A percentile compares a stretch with the other conserved stretches of the same genome.
phyloP scores from a whole-genome alignment of 2,888 invertebrate species.

The Pinctada fucata region DNA sequence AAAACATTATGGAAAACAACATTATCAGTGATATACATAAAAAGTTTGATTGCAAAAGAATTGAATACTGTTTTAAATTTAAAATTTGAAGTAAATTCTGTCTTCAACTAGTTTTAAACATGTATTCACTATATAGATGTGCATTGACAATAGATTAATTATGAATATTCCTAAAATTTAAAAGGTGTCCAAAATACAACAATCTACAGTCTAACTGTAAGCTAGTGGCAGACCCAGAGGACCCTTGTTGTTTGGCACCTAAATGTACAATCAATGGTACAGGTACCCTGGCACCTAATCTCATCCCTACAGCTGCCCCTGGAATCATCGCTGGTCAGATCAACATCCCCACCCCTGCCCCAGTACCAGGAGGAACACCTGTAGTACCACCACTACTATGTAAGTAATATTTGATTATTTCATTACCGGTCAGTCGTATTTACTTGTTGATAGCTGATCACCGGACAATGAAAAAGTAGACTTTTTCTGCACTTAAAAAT shows the following conservation, averaged over 20 bases:
- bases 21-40: background rate
- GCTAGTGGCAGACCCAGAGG: slow-evolving; percentile 59
- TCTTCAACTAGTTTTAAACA: no score
- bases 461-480: no score
- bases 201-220: slow-evolving; percentile 49
- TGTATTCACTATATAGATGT: no score
- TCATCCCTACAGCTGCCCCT: slow-evolving; percentile 54
- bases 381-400: slow-evolving; percentile 54
- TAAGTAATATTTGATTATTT: slow-evolving; percentile 36
- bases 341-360: slow-evolving; percentile 54
- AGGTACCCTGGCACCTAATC: slow-evolving; percentile 47
- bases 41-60: background rate
- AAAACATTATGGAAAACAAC: no score
- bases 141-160: background rate
- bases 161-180: no score
- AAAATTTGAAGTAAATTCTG: no score
- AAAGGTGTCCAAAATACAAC: slow-evolving; percentile 56
- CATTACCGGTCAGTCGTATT: no score
- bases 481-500: no score
- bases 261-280: slow-evolving; percentile 48
- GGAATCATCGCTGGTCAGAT: slow-evolving; percentile 53
- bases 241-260: slow-evolving; percentile 63
- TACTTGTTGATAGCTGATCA: no score
- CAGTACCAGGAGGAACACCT: slow-evolving; percentile 40
- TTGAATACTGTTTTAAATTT: background rate